Evolutionary conservation across 2,888 invertebrate genomes (phyloP), one percentile per base, ranked within the genome.

Genomic region (Hoplodrina blanda): DNA sequence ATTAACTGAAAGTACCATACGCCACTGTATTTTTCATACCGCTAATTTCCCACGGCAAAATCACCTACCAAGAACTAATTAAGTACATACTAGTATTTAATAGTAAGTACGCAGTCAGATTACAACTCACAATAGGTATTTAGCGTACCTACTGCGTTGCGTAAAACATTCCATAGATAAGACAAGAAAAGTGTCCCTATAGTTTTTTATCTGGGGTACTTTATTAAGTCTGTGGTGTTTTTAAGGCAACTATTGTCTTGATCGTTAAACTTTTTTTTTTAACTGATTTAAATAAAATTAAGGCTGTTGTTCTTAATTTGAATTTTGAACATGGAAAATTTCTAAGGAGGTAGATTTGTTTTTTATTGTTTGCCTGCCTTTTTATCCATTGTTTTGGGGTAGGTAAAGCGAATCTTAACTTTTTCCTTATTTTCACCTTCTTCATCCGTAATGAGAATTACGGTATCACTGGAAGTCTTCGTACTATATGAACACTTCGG

Each of bases 141-240:
- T 80, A 78, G 68, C 62, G 65, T 83, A 69, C 62, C 61, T 78
- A 62, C 56, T 57, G 50, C 13, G 33, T 52, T 66, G 60, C 70
- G 81, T 84, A 84, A 87, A 89, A 85, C 80, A 89, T 89, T 87
- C 87, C 83, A 41, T 41, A 87, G 89, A 89, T 89, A 88, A 89
- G 86, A 73, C 78, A 76, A 77, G 80, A 72, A 69, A 62, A 82
- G 73, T 82, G 81, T 80, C 74, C 62, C 59, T 44, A 73, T 54
- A 62, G 53, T 37, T 53, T 46, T 59, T 81, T 78, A 78, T 85
- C 76, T 83, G 37, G 44, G 63, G 63, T 61, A 33, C 13, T 20
- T 49, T 73, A 59, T 60, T 50, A 46, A 49, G 19, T 73, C 61
- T 62, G 4, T 54, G 46, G 37, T 55, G 11, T 33, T 17, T 41